These are phyloP conservation scores for Talpa occidentalis DNA, from an alignment of 2,113 vertebrate genomes.

Conservation along the genomic window DNA sequence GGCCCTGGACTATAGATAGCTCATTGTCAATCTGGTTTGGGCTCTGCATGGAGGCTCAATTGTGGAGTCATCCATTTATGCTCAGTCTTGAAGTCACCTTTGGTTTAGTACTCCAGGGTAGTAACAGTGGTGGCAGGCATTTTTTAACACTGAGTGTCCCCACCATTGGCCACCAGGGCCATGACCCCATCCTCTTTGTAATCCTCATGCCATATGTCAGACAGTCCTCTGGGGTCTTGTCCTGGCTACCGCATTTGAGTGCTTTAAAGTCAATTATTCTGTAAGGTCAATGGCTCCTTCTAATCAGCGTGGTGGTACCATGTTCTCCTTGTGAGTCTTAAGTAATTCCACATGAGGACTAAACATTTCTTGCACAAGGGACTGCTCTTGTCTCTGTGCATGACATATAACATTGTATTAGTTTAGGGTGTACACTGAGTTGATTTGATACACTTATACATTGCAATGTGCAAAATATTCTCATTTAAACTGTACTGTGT, in stretches of 20 bases:
- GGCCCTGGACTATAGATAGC: neutral
- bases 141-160: neutral
- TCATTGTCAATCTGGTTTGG: neutral
- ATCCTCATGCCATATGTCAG: neutral
- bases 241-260: neutral
- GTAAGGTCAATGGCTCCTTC: neutral
- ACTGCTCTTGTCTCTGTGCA: neutral
- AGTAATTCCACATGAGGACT: neutral
- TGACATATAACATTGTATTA: neutral
- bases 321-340: neutral
- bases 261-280: neutral
- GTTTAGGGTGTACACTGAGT: neutral
- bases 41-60: neutral
- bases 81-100: neutral
- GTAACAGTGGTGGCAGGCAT: neutral
- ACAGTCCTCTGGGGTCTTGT: neutral
- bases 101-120: neutral
- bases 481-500: neutral
- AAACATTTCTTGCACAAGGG: neutral
- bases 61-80: neutral
- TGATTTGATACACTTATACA: neutral
- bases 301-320: neutral
- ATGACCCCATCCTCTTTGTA: neutral
- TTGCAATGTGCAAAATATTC: neutral
- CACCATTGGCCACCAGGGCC: neutral